phyloP scores from a whole-genome alignment of 2,888 invertebrate species.

The Coleophora flavipennella region DNA sequence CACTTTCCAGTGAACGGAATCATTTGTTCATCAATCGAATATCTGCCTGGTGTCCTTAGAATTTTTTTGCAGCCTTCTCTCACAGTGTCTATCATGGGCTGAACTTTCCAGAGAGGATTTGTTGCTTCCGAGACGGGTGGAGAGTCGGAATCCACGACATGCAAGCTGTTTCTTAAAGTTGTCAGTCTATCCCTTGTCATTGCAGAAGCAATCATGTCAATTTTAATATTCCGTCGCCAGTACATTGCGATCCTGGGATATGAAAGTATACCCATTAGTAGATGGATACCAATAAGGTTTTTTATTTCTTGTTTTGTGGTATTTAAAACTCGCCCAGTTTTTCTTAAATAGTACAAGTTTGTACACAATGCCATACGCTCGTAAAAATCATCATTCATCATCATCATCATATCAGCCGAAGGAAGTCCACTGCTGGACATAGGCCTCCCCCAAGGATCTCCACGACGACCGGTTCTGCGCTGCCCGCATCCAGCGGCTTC shows the following conservation, averaged over 20 bases:
- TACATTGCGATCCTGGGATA: slow-evolving; percentile 11
- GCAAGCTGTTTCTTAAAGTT: slow-evolving; percentile 1
- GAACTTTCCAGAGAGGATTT: slow-evolving; percentile 15
- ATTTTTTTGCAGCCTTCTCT: slow-evolving; percentile 12
- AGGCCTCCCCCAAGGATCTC: too few relatives aligned
- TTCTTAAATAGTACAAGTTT: slow-evolving; percentile 8
- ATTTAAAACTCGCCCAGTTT: slow-evolving; percentile 7
- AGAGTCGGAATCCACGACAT: slow-evolving; percentile 2
- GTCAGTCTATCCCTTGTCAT: slow-evolving; percentile 6
- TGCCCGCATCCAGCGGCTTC: too few relatives aligned
- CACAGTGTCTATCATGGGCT: slow-evolving; percentile 15
- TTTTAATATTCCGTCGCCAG: slow-evolving; percentile 2
- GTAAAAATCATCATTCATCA: slow-evolving; percentile 9
- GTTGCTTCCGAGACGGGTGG: not conserved
- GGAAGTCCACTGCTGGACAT: too few relatives aligned
- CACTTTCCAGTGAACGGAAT: slow-evolving; percentile 15
- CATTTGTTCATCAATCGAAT: slow-evolving; percentile 16
- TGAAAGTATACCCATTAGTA: slow-evolving; percentile 8
- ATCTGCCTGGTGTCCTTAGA: slow-evolving; percentile 12
- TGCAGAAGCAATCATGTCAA: slow-evolving; percentile 3
- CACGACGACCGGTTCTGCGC: too few relatives aligned
- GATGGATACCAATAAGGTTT: slow-evolving; percentile 5
- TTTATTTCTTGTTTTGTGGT: slow-evolving; percentile 7
- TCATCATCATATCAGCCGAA: too few relatives aligned
- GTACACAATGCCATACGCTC: slow-evolving; percentile 8